A percentile compares a stretch with the other conserved stretches of the same genome.
Evolutionary conservation across 2,113 vertebrate genomes (phyloP).

Genomic region (Cercopithecus mona): DNA sequence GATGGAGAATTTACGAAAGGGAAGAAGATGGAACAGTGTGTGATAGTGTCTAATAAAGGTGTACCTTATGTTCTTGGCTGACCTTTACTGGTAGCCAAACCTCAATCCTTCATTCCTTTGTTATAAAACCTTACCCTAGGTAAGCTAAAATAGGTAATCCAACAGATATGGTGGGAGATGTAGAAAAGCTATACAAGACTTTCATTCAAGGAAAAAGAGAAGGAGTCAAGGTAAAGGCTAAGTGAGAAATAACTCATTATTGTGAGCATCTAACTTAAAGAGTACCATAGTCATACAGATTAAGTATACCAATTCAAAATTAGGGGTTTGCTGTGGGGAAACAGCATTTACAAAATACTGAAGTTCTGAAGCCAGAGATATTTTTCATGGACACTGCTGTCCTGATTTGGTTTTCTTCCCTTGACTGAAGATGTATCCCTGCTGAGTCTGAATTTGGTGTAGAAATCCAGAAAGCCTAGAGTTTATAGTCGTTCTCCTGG

Average conservation of each 20-base stretch:
- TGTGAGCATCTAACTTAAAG: background rate
- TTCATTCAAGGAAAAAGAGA: background rate
- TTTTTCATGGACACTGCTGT: background rate
- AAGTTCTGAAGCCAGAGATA: background rate
- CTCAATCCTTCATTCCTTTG: background rate
- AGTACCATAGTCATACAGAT: background rate
- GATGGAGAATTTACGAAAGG: conserved; percentile 11
- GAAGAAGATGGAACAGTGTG: background rate
- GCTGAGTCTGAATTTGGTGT: background rate
- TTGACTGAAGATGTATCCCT: background rate
- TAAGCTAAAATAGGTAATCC: background rate
- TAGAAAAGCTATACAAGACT: background rate
- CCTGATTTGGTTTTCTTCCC: background rate
- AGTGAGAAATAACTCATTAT: background rate
- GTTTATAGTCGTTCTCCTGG: background rate
- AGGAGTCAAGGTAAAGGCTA: background rate
- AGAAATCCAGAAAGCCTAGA: conserved; percentile 4
- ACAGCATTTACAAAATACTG: background rate
- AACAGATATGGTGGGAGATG: background rate
- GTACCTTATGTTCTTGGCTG: background rate
- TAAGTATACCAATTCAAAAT: background rate
- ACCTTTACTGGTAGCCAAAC: background rate
- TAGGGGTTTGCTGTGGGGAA: background rate
- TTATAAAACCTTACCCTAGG: background rate
- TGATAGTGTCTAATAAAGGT: background rate